Conservation (phyloP, 92 coral and sea anemone genomes). For the Micromussa lordhowensis region DNA sequence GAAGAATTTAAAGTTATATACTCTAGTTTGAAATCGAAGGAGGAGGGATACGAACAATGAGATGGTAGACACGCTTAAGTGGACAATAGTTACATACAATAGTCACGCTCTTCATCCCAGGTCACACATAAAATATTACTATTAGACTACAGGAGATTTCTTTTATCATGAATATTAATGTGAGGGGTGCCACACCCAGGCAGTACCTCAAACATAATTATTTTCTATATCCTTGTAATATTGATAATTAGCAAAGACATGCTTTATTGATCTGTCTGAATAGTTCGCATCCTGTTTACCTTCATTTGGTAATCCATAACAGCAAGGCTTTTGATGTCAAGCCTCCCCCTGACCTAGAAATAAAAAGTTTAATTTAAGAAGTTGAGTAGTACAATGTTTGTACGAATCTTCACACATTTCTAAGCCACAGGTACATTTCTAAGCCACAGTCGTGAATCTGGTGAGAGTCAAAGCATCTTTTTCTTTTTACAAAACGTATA, state of each 20-base stretch:
- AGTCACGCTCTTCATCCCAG: not conserved
- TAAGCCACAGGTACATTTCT: too few relatives aligned
- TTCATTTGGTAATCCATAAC: constrained; percentile 87
- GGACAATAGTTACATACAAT: not conserved
- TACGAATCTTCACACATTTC: too few relatives aligned
- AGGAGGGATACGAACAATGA: not conserved
- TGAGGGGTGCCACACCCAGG: not conserved
- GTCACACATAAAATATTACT: not conserved
- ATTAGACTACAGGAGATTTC: not conserved
- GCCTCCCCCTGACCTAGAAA: constrained; percentile 69
- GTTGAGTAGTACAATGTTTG: not conserved
- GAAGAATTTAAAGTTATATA: too few relatives aligned
- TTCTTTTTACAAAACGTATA: too few relatives aligned
- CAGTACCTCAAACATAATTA: not conserved
- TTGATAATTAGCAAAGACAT: not conserved
- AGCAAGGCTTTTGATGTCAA: constrained; percentile 76
- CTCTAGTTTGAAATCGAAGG: not conserved
- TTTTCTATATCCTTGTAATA: not conserved
- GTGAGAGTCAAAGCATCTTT: too few relatives aligned
- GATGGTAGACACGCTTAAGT: not conserved
- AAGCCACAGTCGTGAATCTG: too few relatives aligned
- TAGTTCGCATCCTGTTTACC: constrained; percentile 23
- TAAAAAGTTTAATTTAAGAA: not conserved
- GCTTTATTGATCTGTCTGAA: not conserved
- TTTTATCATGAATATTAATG: not conserved